These are phyloP conservation scores for Heloderma charlesbogerti DNA, from an alignment of 2,113 vertebrate genomes.

Conservation along the genomic window DNA sequence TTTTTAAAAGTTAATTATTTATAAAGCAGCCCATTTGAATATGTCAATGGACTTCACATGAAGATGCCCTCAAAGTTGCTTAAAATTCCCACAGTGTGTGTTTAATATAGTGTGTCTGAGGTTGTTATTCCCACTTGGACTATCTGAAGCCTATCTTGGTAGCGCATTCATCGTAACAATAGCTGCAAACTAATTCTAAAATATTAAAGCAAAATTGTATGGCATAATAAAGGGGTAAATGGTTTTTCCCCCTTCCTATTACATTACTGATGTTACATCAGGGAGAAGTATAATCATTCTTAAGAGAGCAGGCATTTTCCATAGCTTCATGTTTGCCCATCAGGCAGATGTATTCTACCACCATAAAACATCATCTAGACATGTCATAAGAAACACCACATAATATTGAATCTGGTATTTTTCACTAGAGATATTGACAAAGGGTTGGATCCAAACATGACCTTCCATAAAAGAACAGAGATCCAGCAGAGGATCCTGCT, in stretches of 20 bases:
- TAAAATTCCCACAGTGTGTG: constrained; percentile 42
- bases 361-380: background rate
- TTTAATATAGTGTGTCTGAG: constrained; percentile 32
- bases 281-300: constrained; percentile 30
- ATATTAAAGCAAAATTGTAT: constrained; percentile 28
- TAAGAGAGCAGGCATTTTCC: constrained; percentile 27
- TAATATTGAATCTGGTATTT: constrained; percentile 3
- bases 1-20: constrained; percentile 56
- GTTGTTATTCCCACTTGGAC: constrained; percentile 45
- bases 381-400: background rate
- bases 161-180: constrained; percentile 44
- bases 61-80: constrained; percentile 26
- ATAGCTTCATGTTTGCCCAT: background rate
- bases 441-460: background rate
- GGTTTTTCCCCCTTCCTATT: constrained; percentile 42
- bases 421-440: background rate
- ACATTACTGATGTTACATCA: constrained; percentile 15
- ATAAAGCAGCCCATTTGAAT: constrained; percentile 34
- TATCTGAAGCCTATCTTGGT: constrained; percentile 48
- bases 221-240: constrained; percentile 41
- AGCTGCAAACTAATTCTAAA: constrained; percentile 44
- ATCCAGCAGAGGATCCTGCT: background rate
- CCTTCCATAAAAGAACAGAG: background rate
- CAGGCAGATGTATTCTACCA: background rate
- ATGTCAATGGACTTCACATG: constrained; percentile 18